These are phyloP conservation scores for Drosophila bipectinata DNA, from an alignment of 1,140 invertebrate species.

Conservation along the genomic window DNA sequence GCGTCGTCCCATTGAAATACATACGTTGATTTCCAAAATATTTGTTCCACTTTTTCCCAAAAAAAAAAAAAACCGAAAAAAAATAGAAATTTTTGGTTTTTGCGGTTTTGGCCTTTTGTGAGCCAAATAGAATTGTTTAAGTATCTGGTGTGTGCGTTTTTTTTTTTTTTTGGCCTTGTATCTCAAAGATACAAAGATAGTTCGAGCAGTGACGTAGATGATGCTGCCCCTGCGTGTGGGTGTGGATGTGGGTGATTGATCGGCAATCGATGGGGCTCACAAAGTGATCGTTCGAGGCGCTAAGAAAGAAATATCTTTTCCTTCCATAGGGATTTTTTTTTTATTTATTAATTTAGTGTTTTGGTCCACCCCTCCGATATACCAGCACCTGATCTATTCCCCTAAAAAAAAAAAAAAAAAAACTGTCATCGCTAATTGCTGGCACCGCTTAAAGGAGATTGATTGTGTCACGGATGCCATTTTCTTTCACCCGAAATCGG, in stretches of 20 bases:
- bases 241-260: slow-evolving; percentile 24
- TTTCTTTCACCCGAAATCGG: slow-evolving; percentile 11
- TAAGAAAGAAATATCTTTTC: too few species aligned
- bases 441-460: slow-evolving; percentile 59
- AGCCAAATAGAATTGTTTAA: slow-evolving; percentile 47
- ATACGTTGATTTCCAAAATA: slow-evolving; percentile 68
- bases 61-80: neutral
- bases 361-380: neutral
- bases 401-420: neutral
- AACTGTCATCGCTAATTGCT: slow-evolving; percentile 61
- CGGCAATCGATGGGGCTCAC: slow-evolving; percentile 39
- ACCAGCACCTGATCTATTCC: slow-evolving; percentile 10
- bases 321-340: neutral
- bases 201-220: slow-evolving; percentile 35
- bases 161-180: slow-evolving; percentile 49
- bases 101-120: slow-evolving; percentile 48
- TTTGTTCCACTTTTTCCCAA: slow-evolving; percentile 59
- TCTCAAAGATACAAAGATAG: slow-evolving; percentile 48
- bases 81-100: neutral
- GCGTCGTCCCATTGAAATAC: slow-evolving; percentile 33
- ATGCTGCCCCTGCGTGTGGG: neutral
- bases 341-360: neutral
- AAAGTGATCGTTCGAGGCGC: slow-evolving; percentile 20
- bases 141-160: slow-evolving; percentile 21
- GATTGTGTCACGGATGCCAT: slow-evolving; percentile 57